phyloP scores from a whole-genome alignment of 2,888 invertebrate genomes.

The Mylabris sibirica region DNA sequence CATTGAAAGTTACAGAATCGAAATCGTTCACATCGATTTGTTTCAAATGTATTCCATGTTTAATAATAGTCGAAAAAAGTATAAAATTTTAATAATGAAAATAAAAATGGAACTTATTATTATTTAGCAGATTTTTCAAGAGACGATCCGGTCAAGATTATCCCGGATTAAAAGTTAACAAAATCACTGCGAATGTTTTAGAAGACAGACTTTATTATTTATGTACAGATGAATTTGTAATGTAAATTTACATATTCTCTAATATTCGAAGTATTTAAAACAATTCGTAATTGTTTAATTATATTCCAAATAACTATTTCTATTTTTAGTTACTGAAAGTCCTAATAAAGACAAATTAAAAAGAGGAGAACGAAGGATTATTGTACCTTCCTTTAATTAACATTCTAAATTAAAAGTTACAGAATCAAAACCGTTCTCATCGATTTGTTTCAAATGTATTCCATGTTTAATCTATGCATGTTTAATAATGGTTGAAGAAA shows the following conservation, averaged over 20 bases:
- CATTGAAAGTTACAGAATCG: conserved; percentile 36
- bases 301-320: too few relatives aligned
- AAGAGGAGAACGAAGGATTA: too few relatives aligned
- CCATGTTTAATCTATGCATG: too few relatives aligned
- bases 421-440: conserved; percentile 45
- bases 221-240: conserved; percentile 45
- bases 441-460: conserved; percentile 48
- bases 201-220: conserved; percentile 36
- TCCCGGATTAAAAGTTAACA: conserved; percentile 23
- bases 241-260: conserved; percentile 12
- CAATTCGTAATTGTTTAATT: too few relatives aligned
- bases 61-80: conserved; percentile 48
- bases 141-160: conserved; percentile 33
- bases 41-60: conserved; percentile 47
- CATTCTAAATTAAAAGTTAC: too few relatives aligned
- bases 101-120: not conserved
- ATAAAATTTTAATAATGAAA: conserved; percentile 14
- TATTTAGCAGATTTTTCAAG: conserved; percentile 41
- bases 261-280: too few relatives aligned
- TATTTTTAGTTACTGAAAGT: not conserved
- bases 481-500: conserved; percentile 46
- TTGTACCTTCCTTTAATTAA: too few relatives aligned
- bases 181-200: conserved; percentile 34
- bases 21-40: conserved; percentile 48
- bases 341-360: too few relatives aligned